phyloP scores from a whole-genome alignment of 2,888 invertebrate species.

The Acanthosoma haemorrhoidale region DNA sequence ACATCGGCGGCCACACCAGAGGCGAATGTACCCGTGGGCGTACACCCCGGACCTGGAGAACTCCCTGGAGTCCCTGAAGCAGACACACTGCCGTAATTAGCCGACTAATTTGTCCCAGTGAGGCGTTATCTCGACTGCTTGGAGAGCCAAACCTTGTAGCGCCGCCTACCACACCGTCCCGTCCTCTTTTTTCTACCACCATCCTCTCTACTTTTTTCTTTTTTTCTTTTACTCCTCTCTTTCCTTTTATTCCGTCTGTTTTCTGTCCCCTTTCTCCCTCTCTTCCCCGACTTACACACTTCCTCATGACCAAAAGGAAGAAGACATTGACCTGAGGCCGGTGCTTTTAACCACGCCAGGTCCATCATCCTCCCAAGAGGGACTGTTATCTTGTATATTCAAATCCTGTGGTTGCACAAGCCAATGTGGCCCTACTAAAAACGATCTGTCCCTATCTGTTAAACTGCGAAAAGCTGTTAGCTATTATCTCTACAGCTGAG shows the following conservation, averaged over 20 bases:
- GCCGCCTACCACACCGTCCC: not conserved
- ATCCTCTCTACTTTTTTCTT: no score
- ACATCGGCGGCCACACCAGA: not conserved
- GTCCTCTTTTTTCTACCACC: no score
- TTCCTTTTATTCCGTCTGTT: not conserved
- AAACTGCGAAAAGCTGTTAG: conserved; percentile 27
- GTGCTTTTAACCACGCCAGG: conserved; percentile 3
- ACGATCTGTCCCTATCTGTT: not conserved
- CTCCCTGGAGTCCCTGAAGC: not conserved
- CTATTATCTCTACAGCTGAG: conserved; percentile 17
- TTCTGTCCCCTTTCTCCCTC: not conserved
- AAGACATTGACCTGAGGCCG: conserved; percentile 20
- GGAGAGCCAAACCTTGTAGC: conserved; percentile 23
- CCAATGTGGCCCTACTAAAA: no score
- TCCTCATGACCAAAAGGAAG: conserved; percentile 16
- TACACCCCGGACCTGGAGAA: not conserved
- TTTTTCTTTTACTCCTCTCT: not conserved
- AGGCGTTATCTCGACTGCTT: not conserved
- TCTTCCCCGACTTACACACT: conserved; percentile 5
- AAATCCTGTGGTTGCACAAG: conserved; percentile 18
- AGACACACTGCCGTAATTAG: conserved; percentile 16
- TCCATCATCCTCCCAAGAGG: conserved; percentile 9
- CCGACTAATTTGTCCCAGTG: conserved; percentile 18
- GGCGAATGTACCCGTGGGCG: not conserved
- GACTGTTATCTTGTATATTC: conserved; percentile 17